Conservation (phyloP, 2,113 vertebrate species). For the Sminthopsis crassicaudata region DNA sequence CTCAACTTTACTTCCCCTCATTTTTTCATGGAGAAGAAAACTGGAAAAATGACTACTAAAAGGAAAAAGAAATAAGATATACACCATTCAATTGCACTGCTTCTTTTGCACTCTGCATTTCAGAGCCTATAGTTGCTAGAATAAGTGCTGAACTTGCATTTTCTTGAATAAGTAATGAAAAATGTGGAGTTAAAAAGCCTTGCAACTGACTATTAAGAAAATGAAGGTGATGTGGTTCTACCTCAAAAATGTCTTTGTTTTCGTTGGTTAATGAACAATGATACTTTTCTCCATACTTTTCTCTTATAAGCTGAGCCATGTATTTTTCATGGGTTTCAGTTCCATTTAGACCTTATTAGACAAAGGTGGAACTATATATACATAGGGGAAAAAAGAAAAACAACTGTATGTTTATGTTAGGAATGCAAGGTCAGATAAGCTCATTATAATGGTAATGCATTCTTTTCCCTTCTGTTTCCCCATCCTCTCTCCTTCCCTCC, state of each 20-base stretch:
- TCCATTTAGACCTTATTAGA: constrained; percentile 10
- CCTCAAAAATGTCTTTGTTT: background rate
- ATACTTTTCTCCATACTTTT: background rate
- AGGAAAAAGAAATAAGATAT: constrained; percentile 40
- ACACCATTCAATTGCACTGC: constrained; percentile 41
- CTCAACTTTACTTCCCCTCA: constrained; percentile 7
- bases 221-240: constrained; percentile 3
- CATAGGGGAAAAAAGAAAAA: background rate
- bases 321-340: background rate
- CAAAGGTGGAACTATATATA: background rate
- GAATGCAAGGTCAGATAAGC: background rate
- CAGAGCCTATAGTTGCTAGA: constrained; percentile 12
- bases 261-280: constrained; percentile 35
- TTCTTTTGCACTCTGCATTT: constrained; percentile 41
- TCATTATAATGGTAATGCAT: background rate
- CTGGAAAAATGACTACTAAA: constrained; percentile 43
- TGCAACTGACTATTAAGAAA: constrained; percentile 43
- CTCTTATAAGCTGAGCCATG: constrained; percentile 8
- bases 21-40: constrained; percentile 30
- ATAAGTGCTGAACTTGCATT: constrained; percentile 45
- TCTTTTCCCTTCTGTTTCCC: constrained; percentile 2
- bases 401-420: background rate
- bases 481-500: background rate
- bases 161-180: constrained; percentile 57
- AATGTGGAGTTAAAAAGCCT: constrained; percentile 30